Evolutionary conservation across 2,113 vertebrate species (phyloP).

Genomic region (Synodontis membranacea): DNA sequence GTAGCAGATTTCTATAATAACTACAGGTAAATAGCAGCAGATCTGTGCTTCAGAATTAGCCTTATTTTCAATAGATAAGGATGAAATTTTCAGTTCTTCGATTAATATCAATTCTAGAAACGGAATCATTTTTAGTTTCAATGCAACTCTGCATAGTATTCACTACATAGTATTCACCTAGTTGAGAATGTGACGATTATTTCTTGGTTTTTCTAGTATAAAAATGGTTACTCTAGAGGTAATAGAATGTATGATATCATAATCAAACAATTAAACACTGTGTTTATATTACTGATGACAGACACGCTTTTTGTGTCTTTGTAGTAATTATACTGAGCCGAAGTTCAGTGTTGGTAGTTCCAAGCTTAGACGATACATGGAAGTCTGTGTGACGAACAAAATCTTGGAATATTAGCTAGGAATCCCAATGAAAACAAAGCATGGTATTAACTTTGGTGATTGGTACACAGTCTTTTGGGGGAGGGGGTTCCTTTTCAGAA

Average conservation of each 20-base stretch:
- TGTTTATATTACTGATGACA: conserved; percentile 18
- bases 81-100: background rate
- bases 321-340: background rate
- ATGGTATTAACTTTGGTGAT: background rate
- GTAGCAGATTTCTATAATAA: background rate
- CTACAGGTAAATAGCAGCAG: background rate
- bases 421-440: background rate
- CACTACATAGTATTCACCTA: background rate
- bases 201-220: background rate
- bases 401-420: background rate
- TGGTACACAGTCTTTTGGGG: background rate
- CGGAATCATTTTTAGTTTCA: background rate
- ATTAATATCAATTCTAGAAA: background rate
- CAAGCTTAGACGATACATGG: background rate
- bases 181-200: background rate
- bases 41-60: background rate
- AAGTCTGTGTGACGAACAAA: background rate
- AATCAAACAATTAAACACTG: conserved; percentile 1
- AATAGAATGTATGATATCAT: background rate
- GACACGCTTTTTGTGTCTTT: conserved; percentile 12
- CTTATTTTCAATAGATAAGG: background rate
- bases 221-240: background rate
- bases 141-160: background rate
- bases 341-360: background rate
- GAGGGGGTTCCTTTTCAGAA: background rate